Conservation (phyloP, 1,140 invertebrate species). For the Euura saliciscinereae region DNA sequence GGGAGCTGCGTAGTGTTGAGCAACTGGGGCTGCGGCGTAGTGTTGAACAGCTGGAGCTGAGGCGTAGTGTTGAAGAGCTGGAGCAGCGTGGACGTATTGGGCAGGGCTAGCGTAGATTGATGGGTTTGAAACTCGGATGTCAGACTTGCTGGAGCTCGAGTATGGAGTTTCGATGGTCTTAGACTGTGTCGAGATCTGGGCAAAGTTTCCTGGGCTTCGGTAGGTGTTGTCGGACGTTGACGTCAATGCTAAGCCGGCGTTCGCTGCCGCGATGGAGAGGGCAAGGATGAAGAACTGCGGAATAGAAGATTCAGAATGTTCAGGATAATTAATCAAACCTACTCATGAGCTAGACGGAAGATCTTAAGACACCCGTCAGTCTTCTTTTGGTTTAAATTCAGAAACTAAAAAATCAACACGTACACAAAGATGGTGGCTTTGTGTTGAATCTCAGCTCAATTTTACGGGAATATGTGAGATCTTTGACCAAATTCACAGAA, state of each 20-base stretch:
- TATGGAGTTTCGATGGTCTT: constrained; percentile 67
- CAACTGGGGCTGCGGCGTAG: constrained; percentile 37
- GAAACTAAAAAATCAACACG: too few relatives aligned
- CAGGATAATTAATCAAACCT: too few relatives aligned
- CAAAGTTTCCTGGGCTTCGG: constrained; percentile 12
- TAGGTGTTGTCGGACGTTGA: constrained; percentile 11
- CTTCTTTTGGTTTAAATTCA: too few relatives aligned
- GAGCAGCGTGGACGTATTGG: constrained; percentile 27
- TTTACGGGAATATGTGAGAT: too few relatives aligned
- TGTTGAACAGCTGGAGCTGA: constrained; percentile 31
- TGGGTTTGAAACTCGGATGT: constrained; percentile 68
- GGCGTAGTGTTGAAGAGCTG: constrained; percentile 24
- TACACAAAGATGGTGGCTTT: too few relatives aligned
- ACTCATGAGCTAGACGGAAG: too few relatives aligned
- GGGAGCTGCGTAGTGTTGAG: constrained; percentile 28
- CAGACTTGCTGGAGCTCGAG: constrained; percentile 66
- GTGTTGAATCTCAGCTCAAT: too few relatives aligned
- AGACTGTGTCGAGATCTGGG: constrained; percentile 54
- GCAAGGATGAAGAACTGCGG: constrained; percentile 1
- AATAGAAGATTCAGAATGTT: too few relatives aligned
- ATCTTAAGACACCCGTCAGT: too few relatives aligned
- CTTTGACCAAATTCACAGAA: too few relatives aligned
- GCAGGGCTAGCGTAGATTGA: constrained; percentile 54
- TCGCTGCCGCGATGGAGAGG: not conserved
- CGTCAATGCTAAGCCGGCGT: not conserved